phyloP scores from a whole-genome alignment of 2,888 invertebrate genomes.

The Orthonychiurus folsomi region DNA sequence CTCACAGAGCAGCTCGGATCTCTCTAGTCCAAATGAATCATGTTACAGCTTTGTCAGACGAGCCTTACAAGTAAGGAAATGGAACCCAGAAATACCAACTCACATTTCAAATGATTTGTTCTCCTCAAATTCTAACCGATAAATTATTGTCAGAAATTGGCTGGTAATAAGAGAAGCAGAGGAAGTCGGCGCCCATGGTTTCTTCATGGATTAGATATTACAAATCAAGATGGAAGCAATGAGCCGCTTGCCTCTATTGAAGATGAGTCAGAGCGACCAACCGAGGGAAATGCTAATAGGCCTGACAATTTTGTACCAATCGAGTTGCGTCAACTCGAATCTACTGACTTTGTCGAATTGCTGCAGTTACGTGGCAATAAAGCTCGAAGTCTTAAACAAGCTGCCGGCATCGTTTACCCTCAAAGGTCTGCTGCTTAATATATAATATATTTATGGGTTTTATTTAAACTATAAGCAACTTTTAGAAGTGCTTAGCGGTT shows the following conservation, averaged over 20 bases:
- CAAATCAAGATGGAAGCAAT: constrained; percentile 21
- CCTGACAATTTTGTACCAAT: constrained; percentile 67
- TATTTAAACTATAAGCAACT: too few species aligned
- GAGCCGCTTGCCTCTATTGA: constrained; percentile 33
- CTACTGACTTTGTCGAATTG: constrained; percentile 43
- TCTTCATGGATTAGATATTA: constrained; percentile 53
- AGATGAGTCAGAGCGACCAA: constrained; percentile 23
- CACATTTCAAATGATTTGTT: too few species aligned
- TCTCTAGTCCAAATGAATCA: constrained; percentile 85
- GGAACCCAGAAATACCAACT: neutral
- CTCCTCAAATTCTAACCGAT: neutral
- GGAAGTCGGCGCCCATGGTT: constrained; percentile 64
- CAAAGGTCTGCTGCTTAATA: constrained; percentile 18
- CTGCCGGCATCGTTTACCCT: constrained; percentile 29
- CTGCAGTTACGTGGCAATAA: constrained; percentile 42
- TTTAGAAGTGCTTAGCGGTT: neutral
- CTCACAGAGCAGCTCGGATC: constrained; percentile 69
- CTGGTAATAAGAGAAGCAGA: constrained; percentile 55
- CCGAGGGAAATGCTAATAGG: constrained; percentile 49
- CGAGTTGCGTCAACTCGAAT: constrained; percentile 69
- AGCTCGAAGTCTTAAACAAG: constrained; percentile 47
- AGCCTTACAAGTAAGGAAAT: constrained; percentile 59
- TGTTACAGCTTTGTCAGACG: constrained; percentile 87
- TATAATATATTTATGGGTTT: too few species aligned
- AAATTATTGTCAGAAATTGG: constrained; percentile 56